Evolutionary conservation across 2,888 invertebrate genomes (phyloP).

Genomic region (Macaria notata): DNA sequence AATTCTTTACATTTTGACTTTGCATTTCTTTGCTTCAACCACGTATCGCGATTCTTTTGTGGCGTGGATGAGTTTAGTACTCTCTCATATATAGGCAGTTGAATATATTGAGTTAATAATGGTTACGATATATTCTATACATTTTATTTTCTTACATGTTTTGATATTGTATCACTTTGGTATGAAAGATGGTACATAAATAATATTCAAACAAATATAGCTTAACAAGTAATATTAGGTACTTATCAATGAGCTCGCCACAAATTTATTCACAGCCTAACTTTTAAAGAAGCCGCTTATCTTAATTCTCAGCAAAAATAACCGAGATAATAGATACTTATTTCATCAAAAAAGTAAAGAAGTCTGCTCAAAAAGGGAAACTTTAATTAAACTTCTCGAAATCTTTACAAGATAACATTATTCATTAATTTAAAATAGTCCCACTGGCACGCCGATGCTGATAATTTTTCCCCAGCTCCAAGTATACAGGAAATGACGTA

Average conservation of each 20-base stretch:
- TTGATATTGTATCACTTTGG: no score
- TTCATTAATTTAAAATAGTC: constrained; percentile 80
- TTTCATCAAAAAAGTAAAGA: constrained; percentile 67
- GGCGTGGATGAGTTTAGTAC: constrained; percentile 38
- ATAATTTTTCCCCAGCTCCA: constrained; percentile 73
- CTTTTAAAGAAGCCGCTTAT: constrained; percentile 59
- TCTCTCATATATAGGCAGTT: no score
- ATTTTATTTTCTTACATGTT: no score
- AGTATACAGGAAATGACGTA: constrained; percentile 75
- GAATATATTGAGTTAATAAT: no score
- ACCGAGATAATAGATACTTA: constrained; percentile 67
- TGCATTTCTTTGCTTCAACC: constrained; percentile 59
- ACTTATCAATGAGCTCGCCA: constrained; percentile 33
- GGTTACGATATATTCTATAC: no score
- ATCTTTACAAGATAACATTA: constrained; percentile 81
- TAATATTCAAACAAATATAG: no score
- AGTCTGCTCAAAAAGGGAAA: constrained; percentile 57
- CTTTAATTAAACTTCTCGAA: constrained; percentile 78
- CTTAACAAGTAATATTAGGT: no score
- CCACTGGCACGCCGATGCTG: constrained; percentile 69
- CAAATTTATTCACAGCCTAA: constrained; percentile 57
- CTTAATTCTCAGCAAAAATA: constrained; percentile 57
- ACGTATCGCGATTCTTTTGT: constrained; percentile 73
- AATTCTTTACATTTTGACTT: constrained; percentile 71
- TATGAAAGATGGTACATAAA: no score